These are phyloP conservation scores for Brachionus paranguensis DNA, from an alignment of 1,140 invertebrate species.

Conservation along the genomic window DNA sequence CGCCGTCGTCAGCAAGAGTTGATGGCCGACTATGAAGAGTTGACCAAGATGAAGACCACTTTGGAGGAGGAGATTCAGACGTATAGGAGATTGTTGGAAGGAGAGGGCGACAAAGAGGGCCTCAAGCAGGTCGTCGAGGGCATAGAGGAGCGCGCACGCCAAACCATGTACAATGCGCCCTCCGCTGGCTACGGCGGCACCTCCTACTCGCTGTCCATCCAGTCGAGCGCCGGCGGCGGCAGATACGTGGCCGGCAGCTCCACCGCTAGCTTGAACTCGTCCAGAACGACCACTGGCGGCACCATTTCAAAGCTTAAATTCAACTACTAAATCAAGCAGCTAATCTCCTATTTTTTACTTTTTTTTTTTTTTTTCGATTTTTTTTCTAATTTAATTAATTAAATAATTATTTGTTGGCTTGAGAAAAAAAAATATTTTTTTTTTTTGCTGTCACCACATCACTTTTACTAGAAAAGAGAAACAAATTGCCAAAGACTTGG, in stretches of 20 bases:
- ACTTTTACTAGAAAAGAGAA: no score
- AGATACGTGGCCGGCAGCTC: constrained; percentile 8
- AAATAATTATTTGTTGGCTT: not conserved
- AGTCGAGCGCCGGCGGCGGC: constrained; percentile 20
- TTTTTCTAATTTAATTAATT: not conserved
- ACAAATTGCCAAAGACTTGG: no score
- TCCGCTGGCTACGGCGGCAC: constrained; percentile 18
- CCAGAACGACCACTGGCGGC: constrained; percentile 27
- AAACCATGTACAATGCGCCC: constrained; percentile 18
- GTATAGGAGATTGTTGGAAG: constrained; percentile 37
- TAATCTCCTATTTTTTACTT: not conserved
- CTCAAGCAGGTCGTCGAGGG: constrained; percentile 38
- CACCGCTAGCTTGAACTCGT: not conserved
- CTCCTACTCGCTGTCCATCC: constrained; percentile 21
- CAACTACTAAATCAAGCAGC: not conserved
- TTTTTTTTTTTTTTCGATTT: not conserved
- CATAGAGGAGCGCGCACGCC: constrained; percentile 33
- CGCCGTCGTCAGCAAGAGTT: constrained; percentile 16
- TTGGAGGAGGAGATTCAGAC: constrained; percentile 38
- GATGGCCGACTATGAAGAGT: constrained; percentile 33
- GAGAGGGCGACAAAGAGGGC: constrained; percentile 16
- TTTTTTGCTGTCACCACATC: no score
- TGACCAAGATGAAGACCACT: constrained; percentile 37
- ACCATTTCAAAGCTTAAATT: constrained; percentile 39
- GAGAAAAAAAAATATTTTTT: not conserved